Conservation (phyloP, 2,113 vertebrate genomes). For the Phalacrocorax brasilianus region DNA sequence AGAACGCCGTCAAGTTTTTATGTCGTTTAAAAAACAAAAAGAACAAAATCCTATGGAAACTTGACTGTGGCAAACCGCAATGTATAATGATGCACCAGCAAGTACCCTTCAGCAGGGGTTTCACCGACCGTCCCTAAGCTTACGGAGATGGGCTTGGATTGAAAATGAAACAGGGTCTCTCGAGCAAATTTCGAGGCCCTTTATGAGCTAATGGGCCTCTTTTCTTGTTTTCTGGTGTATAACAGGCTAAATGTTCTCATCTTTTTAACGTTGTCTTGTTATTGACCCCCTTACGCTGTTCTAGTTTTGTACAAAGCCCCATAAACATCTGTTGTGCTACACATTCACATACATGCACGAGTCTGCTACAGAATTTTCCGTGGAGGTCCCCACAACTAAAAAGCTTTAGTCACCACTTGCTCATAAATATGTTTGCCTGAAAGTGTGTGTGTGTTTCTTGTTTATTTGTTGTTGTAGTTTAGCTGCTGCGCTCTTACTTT, state of each 20-base stretch:
- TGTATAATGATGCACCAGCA: neutral
- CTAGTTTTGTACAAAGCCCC: neutral
- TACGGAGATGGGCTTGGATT: neutral
- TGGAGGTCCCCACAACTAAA: neutral
- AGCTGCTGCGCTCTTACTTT: neutral
- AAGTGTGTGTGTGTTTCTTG: neutral
- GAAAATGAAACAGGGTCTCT: neutral
- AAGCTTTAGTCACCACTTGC: neutral
- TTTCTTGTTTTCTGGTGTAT: neutral
- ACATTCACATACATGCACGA: too few species aligned
- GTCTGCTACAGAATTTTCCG: neutral
- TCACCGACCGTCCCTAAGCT: neutral
- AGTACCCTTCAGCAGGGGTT: neutral
- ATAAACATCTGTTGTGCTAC: neutral
- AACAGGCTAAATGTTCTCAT: neutral
- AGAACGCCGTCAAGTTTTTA: neutral
- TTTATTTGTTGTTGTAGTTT: neutral
- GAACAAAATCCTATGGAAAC: neutral
- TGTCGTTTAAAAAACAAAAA: neutral
- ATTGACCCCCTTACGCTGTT: too few species aligned
- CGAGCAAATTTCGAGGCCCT: neutral
- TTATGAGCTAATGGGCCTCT: neutral
- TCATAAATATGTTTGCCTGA: neutral
- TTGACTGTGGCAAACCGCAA: neutral
- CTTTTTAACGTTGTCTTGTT: neutral